Evolutionary conservation across 2,113 vertebrate genomes (phyloP).

Genomic region (Phaethornis superciliosus): DNA sequence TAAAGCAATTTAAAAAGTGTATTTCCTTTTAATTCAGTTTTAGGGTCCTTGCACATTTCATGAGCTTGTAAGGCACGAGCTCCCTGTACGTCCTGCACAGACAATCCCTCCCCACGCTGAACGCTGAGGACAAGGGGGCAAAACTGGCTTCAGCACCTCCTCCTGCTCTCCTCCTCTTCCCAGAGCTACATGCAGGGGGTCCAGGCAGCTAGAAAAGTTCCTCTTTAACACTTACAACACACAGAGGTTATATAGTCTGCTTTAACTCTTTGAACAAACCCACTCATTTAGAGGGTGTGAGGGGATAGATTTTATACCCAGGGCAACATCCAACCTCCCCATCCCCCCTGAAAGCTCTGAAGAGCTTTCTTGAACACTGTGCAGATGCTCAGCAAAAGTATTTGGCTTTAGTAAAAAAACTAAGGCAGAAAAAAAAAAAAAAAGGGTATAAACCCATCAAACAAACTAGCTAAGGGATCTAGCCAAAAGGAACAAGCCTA

Average conservation of each 20-base stretch:
- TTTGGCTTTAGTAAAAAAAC: conserved; percentile 39
- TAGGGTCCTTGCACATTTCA: fast-evolving
- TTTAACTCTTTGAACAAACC: not conserved
- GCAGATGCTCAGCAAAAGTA: not conserved
- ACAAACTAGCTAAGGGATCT: conserved; percentile 45
- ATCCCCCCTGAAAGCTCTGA: not conserved
- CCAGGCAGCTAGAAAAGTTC: fast-evolving
- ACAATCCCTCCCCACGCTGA: not conserved
- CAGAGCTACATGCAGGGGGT: not conserved
- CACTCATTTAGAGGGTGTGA: not conserved
- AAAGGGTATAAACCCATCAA: conserved; percentile 51
- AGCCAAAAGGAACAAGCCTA: conserved; percentile 53
- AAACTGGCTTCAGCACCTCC: not conserved
- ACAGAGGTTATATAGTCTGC: fast-evolving
- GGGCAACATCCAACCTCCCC: not conserved
- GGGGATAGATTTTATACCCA: not conserved
- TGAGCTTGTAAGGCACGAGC: not conserved
- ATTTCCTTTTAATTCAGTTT: not conserved
- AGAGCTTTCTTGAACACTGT: not conserved
- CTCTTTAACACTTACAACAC: not conserved
- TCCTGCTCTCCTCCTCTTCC: not conserved
- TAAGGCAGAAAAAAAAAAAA: not conserved
- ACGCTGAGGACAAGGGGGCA: not conserved
- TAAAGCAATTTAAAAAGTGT: not conserved
- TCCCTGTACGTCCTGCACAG: not conserved